phyloP scores from a whole-genome alignment of 2,797 vertebrate genomes.

The Todus mexicanus region DNA sequence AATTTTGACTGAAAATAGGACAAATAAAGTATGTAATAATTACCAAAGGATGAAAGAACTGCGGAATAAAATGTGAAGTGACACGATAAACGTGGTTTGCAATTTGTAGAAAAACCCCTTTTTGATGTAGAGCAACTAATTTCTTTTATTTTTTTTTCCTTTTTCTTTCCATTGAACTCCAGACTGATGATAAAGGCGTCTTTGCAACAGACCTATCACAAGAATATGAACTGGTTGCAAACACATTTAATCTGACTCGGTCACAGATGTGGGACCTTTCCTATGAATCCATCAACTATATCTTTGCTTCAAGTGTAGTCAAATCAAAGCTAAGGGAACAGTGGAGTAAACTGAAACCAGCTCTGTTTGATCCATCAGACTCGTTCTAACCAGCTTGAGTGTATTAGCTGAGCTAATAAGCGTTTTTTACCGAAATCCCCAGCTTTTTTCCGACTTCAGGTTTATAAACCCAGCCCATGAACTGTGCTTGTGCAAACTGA shows the following conservation, averaged over 20 bases:
- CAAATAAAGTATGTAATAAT: background rate
- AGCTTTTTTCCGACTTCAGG: background rate
- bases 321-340: constrained; percentile 83
- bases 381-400: background rate
- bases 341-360: constrained; percentile 81
- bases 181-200: constrained; percentile 97
- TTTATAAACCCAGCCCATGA: background rate
- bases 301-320: constrained; percentile 82
- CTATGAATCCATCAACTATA: constrained; percentile 83
- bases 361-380: constrained; percentile 40
- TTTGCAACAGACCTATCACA: constrained; percentile 91
- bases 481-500: background rate
- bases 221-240: constrained; percentile 90
- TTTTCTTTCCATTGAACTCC: constrained; percentile 26
- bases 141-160: background rate
- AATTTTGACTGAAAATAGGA: background rate
- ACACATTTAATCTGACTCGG: constrained; percentile 84
- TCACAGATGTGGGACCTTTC: constrained; percentile 90
- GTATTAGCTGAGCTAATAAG: background rate
- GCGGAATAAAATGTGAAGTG: background rate
- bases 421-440: background rate
- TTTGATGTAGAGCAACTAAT: background rate
- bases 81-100: background rate
- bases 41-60: background rate
- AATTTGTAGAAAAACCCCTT: background rate